Evolutionary conservation across 2,888 invertebrate genomes (phyloP).

Genomic region (Tinea trinotella): DNA sequence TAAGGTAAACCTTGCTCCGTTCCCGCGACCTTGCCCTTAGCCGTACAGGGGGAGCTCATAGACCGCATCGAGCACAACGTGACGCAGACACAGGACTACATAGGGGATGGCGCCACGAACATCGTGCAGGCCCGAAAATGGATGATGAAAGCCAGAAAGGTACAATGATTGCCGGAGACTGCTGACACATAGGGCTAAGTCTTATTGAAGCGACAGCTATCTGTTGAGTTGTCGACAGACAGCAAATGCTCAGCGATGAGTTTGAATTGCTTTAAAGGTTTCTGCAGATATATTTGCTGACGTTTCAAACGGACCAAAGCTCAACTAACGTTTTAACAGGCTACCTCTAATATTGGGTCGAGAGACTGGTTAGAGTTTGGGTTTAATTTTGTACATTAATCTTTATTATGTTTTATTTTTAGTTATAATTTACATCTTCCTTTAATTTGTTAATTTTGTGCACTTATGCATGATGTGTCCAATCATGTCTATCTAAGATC

Average conservation of each 20-base stretch:
- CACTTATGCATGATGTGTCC: slow-evolving; percentile 1
- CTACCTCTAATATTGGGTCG: not conserved
- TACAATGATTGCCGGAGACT: slow-evolving; percentile 43
- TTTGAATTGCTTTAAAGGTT: no score
- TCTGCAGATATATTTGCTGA: not conserved
- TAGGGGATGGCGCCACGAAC: slow-evolving; percentile 84
- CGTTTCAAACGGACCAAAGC: not conserved
- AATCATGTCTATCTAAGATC: no score
- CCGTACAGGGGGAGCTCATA: slow-evolving; percentile 90
- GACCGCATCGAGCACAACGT: slow-evolving; percentile 96
- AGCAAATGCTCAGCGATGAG: no score
- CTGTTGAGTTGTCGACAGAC: no score
- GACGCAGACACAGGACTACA: slow-evolving; percentile 86
- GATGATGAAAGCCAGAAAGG: slow-evolving; percentile 91
- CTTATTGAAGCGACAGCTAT: slow-evolving; percentile 11
- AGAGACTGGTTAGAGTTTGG: slow-evolving; percentile 7
- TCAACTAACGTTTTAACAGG: slow-evolving; percentile 7
- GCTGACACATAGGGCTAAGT: slow-evolving; percentile 5
- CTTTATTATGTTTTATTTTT: not conserved
- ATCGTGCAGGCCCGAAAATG: slow-evolving; percentile 85
- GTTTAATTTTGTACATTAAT: slow-evolving; percentile 6
- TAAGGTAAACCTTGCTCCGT: slow-evolving; percentile 44
- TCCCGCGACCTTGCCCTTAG: slow-evolving; percentile 55
- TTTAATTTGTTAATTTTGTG: slow-evolving; percentile 7
- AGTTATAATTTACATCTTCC: slow-evolving; percentile 7